Evolutionary conservation across 2,113 vertebrate genomes (phyloP).

Genomic region (Ascaphus truei): DNA sequence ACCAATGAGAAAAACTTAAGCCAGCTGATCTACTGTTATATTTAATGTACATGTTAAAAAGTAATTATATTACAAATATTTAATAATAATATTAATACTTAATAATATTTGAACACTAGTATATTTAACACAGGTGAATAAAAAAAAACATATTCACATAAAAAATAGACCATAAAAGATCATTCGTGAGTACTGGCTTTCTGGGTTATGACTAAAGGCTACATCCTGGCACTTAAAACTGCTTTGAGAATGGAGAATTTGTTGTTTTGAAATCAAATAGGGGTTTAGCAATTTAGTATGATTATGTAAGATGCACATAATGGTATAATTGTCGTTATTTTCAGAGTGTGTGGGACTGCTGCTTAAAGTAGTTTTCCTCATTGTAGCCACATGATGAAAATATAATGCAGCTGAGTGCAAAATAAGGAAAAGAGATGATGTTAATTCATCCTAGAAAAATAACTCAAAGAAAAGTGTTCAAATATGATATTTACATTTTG

Average conservation of each 20-base stretch:
- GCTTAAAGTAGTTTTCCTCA: slow-evolving; percentile 23
- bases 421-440: slow-evolving; percentile 16
- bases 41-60: neutral
- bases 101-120: neutral
- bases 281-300: slow-evolving; percentile 36
- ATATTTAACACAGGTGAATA: slow-evolving; percentile 10
- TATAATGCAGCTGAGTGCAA: slow-evolving; percentile 27
- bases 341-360: slow-evolving; percentile 32
- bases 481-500: slow-evolving; percentile 25
- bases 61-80: no score
- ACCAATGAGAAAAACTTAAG: slow-evolving; percentile 1
- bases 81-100: no score
- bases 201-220: slow-evolving; percentile 20
- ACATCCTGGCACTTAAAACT: slow-evolving; percentile 7
- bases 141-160: slow-evolving; percentile 12
- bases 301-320: slow-evolving; percentile 37
- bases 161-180: neutral
- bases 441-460: slow-evolving; percentile 28
- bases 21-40: neutral
- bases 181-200: slow-evolving; percentile 2
- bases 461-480: slow-evolving; percentile 18
- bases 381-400: slow-evolving; percentile 37
- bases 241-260: slow-evolving; percentile 18
- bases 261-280: slow-evolving; percentile 37
- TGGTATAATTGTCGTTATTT: slow-evolving; percentile 34